Evolutionary conservation across 2,797 vertebrate species (phyloP).

Genomic region (Liasis olivaceus): DNA sequence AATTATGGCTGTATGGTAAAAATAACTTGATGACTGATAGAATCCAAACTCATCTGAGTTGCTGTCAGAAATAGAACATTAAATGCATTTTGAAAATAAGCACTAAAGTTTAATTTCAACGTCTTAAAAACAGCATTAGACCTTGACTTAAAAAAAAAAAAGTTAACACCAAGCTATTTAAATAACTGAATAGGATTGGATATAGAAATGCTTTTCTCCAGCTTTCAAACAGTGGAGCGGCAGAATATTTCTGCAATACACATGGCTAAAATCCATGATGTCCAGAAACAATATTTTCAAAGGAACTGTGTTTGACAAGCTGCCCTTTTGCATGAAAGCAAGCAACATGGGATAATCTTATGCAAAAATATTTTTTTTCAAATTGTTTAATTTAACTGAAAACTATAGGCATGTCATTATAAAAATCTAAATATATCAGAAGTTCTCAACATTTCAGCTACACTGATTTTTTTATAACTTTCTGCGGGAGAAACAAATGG

Average conservation of each 20-base stretch:
- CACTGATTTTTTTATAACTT: constrained; percentile 66
- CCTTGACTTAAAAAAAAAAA: constrained; percentile 62
- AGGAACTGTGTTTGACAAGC: constrained; percentile 64
- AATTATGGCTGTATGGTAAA: constrained; percentile 85
- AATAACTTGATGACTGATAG: constrained; percentile 83
- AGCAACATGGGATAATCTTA: constrained; percentile 64
- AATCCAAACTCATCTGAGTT: constrained; percentile 84
- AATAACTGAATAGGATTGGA: constrained; percentile 62
- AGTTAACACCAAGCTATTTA: constrained; percentile 69
- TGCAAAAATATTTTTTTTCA: constrained; percentile 73
- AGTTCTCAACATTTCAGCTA: constrained; percentile 72
- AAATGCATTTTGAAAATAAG: constrained; percentile 77
- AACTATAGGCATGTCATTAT: constrained; percentile 73
- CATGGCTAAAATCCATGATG: constrained; percentile 70
- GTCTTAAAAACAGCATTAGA: constrained; percentile 73
- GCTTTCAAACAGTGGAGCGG: constrained; percentile 58
- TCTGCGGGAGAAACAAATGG: constrained; percentile 68
- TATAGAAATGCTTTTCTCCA: constrained; percentile 66
- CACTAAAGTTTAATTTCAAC: constrained; percentile 75
- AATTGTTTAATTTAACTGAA: constrained; percentile 70
- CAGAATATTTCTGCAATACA: constrained; percentile 67
- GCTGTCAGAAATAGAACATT: constrained; percentile 85
- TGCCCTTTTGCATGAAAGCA: constrained; percentile 63
- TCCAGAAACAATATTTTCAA: constrained; percentile 60
- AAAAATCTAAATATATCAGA: constrained; percentile 72